Evolutionary conservation across 2,888 invertebrate genomes (phyloP), one percentile per base, ranked within the genome.

Genomic region (Trichogramma evanescens): DNA sequence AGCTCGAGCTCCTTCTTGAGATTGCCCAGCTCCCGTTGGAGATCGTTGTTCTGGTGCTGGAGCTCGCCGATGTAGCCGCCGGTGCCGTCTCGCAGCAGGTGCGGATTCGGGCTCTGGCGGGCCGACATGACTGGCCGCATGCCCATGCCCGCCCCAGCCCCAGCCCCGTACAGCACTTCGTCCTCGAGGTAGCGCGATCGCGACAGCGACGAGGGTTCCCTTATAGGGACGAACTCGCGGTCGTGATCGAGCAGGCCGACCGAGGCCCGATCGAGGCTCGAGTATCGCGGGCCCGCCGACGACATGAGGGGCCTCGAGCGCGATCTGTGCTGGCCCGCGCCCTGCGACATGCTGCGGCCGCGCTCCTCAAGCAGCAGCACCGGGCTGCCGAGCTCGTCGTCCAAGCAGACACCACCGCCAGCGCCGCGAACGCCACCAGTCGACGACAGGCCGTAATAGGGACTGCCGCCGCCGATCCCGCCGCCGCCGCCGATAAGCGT

Each of bases 1-100:
- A 95, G 83, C 82, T 95, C 95, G 74, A 95, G 84, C 77, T 95
- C 95, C 78, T 94, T 93, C 80, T 94, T 94, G 68, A 95, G 84
- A 78, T 91, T 92, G 56, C 87, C 88, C 76, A 95, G 85, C 79
- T 97, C 96, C 66, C 93, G 85, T 75, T 96, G 96, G 69, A 97
- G 83, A 79, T 97, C 96, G 73, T 91, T 89, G 80, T 96, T 93
- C 82, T 95, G 95, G 75, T 91, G 88, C 80, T 95, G 94, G 68
- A 95, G 83, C 79, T 95, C 95, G 65, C 92, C 91, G 72, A 89
- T 82, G 83, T 87, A 89, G 75, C 86, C 81, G 83, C 83, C 75
- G 78, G 83, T 65, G n/a, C 4, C n/a, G 83, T 83, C 75, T 78
- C 83, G 66, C 80, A 82, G 82, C 72, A 82, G 79, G 72, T 82